Evolutionary conservation across 2,113 vertebrate species (phyloP), one percentile per base, ranked within the genome.

Genomic region (Neopipo cinnamomea): DNA sequence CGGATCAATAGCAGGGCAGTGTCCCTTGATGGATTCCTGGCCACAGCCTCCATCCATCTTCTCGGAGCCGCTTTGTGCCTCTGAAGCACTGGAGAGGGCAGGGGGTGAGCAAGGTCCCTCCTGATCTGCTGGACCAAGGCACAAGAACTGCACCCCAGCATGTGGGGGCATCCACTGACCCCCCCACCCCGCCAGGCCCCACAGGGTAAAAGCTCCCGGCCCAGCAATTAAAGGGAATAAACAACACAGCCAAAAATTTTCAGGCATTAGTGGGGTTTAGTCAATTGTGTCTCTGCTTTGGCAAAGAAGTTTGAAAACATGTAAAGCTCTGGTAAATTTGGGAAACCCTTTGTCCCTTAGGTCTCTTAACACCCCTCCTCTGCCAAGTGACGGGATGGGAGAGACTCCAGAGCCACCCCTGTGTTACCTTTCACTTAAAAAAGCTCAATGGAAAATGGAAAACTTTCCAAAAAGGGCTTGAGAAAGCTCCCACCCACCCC

Each of bases 251-350:
- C 46, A 55, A 74, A 78, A 84, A 72, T 91, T 68, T 88, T 56
- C 21, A 0, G 2, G 56, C 20, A 75, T 81, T 77, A 92, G 47
- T 35, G 74, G 82, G 39, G 16, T 94, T 96, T 91, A 80, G 83
- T 62, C 63, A 80, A n/a, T 52, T 58, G 8, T 88, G 67, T 86
- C 83, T 50, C 30, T 91, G 79, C 68, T 92, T 80, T 86, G 86
- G 42, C 47, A 67, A 84, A 93, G 68, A 59, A 67, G 19, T 47
- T 25, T 74, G 39, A 86, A 93, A 86, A 90, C 52, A 55, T 24
- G 67, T 37, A 75, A 91, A 96, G 39, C 75, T 63, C n/a, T 77
- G 50, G 24, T 89, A 93, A 96, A 83, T 73, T 62, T 59, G 85
- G 79, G 67, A 83, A 72, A 59, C 3, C 22, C 20, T 61, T 81